Evolutionary conservation across 2,113 vertebrate genomes (phyloP), one percentile per base, ranked within the genome.

Genomic region (Phoxinus phoxinus): DNA sequence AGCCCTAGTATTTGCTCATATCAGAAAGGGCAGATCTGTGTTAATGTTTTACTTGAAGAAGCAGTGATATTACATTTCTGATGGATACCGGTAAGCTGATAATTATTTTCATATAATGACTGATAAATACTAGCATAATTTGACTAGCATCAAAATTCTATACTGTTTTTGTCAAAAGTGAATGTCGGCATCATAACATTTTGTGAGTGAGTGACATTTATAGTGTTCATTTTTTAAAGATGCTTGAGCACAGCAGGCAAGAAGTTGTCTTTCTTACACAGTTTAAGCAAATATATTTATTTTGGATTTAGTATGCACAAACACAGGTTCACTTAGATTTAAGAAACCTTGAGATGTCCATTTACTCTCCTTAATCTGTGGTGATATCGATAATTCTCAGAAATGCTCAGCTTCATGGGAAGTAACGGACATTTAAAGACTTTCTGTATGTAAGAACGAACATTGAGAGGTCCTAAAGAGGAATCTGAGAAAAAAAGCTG

Each of bases 391-490:
- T 23, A 12, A 94, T 93, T 92, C 90, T 90, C 88, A 83, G 87
- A 92, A 94, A 93, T 90, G 88, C 91, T 91, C 89, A 88, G 85
- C 89, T 85, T 92, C 91, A 92, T 88, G 90, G 88, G 91, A 92
- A 93, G 92, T 92, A 89, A 82, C 83, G 91, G 92, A 91, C 92
- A 90, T 92, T 93, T 89, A 89, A 83, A 90, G 89, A 88, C 89
- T 89, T 91, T 44, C 41, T 89, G 90, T 87, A 90, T 91, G 88
- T 92, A 90, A 93, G 92, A 92, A 90, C 89, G 89, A 90, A 37
- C 71, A 37, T 6, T 30, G 65, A 77, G 72, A 41, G 51, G 44
- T 90, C 76, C 80, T 63, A 61, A 61, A n/a, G 23, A 59, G 58
- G 21, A 6, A 2, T 51, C 48, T 91, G 91, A 90, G 89, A 88